phyloP scores from a whole-genome alignment of 2,113 vertebrate genomes.

The Siniperca chuatsi region DNA sequence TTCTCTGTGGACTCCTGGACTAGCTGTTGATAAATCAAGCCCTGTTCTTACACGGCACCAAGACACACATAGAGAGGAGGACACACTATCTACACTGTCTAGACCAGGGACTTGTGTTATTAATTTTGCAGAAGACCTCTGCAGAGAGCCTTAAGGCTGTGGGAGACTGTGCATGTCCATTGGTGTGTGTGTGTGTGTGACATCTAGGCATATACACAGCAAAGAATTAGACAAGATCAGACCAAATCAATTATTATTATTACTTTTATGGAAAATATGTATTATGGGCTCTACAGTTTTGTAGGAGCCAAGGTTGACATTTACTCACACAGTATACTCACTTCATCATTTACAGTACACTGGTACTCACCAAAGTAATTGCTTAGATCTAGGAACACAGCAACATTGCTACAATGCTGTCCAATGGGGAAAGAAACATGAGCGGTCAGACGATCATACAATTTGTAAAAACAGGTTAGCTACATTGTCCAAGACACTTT shows the following conservation, averaged over 20 bases:
- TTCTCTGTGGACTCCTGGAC: constrained; percentile 50
- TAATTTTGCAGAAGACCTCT: constrained; percentile 53
- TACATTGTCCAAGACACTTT: not conserved
- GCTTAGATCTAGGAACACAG: not conserved
- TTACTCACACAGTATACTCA: not conserved
- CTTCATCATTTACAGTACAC: not conserved
- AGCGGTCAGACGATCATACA: not conserved
- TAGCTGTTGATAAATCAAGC: constrained; percentile 70
- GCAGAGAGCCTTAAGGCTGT: constrained; percentile 5
- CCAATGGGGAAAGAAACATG: not conserved
- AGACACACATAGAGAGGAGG: constrained; percentile 44
- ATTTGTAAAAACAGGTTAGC: not conserved
- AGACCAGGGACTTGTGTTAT: constrained; percentile 40
- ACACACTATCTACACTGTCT: constrained; percentile 35
- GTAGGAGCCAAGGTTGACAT: not conserved
- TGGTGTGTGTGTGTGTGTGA: not conserved
- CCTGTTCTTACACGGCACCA: constrained; percentile 43
- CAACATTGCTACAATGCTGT: not conserved
- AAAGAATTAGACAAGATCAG: not conserved
- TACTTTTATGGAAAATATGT: not conserved
- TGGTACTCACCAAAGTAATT: not conserved
- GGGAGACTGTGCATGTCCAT: not conserved
- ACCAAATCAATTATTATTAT: not conserved
- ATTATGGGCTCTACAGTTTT: not conserved
- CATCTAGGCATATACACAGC: not conserved